Evolutionary conservation across 1,140 invertebrate species (phyloP).

Genomic region (Holcopasites calliopsidis): DNA sequence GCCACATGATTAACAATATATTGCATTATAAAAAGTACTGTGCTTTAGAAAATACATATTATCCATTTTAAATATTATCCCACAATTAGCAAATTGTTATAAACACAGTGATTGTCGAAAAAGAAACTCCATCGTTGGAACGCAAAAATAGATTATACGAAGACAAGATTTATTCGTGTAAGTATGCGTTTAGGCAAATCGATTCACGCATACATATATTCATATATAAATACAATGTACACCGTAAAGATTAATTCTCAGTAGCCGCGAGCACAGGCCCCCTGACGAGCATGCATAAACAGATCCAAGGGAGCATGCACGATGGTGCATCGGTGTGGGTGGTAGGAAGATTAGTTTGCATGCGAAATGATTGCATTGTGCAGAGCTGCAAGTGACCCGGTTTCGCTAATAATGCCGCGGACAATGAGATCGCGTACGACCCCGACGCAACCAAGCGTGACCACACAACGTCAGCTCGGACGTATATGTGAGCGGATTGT

Average conservation of each 20-base stretch:
- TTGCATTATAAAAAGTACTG: too few relatives aligned
- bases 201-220: not conserved
- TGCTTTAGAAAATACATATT: too few relatives aligned
- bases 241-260: slow-evolving; percentile 27
- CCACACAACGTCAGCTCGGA: slow-evolving; percentile 42
- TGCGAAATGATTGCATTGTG: slow-evolving; percentile 66
- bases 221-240: not conserved
- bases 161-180: too few relatives aligned
- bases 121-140: too few relatives aligned
- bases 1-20: too few relatives aligned
- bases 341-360: slow-evolving; percentile 67
- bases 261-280: not conserved
- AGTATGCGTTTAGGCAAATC: not conserved
- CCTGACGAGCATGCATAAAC: not conserved
- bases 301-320: slow-evolving; percentile 2
- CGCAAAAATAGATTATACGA: too few relatives aligned
- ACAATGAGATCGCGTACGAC: slow-evolving; percentile 69
- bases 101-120: too few relatives aligned
- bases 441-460: slow-evolving; percentile 65
- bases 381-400: slow-evolving; percentile 66
- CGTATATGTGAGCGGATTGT: not conserved
- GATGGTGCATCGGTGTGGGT: slow-evolving; percentile 35
- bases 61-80: too few relatives aligned
- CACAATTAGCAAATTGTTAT: too few relatives aligned
- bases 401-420: slow-evolving; percentile 67